A percentile compares a stretch with the other conserved stretches of the same genome.
phyloP scores from a whole-genome alignment of 2,888 invertebrate species.

The Pocota personata region DNA sequence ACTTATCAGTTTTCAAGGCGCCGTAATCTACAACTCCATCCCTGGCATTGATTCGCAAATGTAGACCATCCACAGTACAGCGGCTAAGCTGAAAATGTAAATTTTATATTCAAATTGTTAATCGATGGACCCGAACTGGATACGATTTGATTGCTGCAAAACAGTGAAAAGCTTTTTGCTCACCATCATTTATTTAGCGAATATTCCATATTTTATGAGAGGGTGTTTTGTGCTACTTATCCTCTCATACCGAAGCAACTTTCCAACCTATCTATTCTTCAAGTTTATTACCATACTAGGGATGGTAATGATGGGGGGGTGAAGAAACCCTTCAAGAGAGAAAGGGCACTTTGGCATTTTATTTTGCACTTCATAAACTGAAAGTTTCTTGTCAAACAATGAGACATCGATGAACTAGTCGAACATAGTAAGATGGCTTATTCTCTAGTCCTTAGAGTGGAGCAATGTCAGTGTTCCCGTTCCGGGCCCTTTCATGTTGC shows the following conservation, averaged over 20 bases:
- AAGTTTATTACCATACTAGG: conserved; percentile 9
- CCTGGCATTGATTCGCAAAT: background rate
- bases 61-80: background rate
- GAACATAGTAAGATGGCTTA: conserved; percentile 49
- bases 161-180: conserved; percentile 62
- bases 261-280: background rate
- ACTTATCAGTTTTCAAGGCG: background rate
- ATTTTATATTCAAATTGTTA: conserved; percentile 40
- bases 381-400: conserved; percentile 69
- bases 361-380: conserved; percentile 67
- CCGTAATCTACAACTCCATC: background rate
- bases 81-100: conserved; percentile 30
- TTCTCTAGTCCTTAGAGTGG: conserved; percentile 1
- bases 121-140: conserved; percentile 57
- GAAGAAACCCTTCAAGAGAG: conserved; percentile 44
- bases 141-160: conserved; percentile 54
- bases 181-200: conserved; percentile 60
- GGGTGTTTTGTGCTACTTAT: conserved; percentile 26
- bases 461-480: conserved; percentile 41
- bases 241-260: background rate
- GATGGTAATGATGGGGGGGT: background rate
- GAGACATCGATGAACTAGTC: conserved; percentile 50
- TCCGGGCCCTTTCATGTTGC: conserved; percentile 45
- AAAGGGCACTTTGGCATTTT: conserved; percentile 60
- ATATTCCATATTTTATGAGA: conserved; percentile 50